These are phyloP conservation scores for Nymphalis io DNA, from an alignment of 1,140 invertebrate genomes.

Conservation along the genomic window DNA sequence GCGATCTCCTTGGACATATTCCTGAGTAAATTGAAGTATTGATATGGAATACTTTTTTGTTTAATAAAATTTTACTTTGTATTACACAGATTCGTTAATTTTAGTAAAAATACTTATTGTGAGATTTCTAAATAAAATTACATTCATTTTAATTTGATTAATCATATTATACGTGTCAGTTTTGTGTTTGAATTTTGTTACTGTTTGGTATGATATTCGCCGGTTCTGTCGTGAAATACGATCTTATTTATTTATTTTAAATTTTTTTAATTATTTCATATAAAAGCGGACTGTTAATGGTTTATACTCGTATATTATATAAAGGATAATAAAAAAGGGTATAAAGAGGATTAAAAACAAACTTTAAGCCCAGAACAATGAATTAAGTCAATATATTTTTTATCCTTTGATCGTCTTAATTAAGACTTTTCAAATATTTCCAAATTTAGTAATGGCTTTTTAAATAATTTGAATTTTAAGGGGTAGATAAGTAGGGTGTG, in stretches of 20 bases:
- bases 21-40: slow-evolving; percentile 31
- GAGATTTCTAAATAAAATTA: no score
- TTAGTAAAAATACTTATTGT: no score
- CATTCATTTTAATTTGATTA: no score
- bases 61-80: background rate
- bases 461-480: slow-evolving; percentile 57
- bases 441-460: slow-evolving; percentile 42
- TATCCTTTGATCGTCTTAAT: slow-evolving; percentile 10
- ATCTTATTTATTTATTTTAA: no score
- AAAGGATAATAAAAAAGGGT: no score
- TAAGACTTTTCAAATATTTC: slow-evolving; percentile 24
- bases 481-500: slow-evolving; percentile 68
- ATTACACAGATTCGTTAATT: background rate
- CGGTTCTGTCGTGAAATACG: no score
- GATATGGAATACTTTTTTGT: slow-evolving; percentile 26
- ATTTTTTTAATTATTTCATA: no score
- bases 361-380: background rate
- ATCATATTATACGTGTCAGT: no score
- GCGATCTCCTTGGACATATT: slow-evolving; percentile 53
- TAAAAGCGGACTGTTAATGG: no score
- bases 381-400: slow-evolving; percentile 9
- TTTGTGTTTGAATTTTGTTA: no score
- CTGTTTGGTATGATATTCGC: no score
- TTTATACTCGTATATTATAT: no score
- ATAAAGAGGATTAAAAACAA: background rate